Percentiles rank a stretch among this genome's conserved stretches.
phyloP scores from a whole-genome alignment of 2,113 vertebrate species.

The Neolamprologus fasciatus region DNA sequence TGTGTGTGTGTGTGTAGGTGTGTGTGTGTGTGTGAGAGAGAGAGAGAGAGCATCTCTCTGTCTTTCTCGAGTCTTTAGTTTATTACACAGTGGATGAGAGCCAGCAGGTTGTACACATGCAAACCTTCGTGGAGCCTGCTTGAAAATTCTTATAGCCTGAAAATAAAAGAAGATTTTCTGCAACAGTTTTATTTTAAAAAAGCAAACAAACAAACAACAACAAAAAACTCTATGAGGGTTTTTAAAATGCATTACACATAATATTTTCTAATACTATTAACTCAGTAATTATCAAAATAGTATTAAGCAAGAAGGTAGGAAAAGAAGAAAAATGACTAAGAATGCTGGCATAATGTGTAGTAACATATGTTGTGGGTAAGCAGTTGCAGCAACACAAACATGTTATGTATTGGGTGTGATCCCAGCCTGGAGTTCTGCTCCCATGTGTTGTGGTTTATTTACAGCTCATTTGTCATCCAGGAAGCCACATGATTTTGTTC shows the following conservation, averaged over 20 bases:
- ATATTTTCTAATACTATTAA: background rate
- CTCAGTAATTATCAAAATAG: background rate
- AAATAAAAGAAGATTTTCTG: rapidly evolving
- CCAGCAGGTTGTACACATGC: background rate
- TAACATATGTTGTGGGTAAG: background rate
- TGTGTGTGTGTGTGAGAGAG: rapidly evolving
- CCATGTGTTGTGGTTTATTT: constrained; percentile 6
- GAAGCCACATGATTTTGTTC: background rate
- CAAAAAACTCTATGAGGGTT: background rate
- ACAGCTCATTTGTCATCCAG: background rate
- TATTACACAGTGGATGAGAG: background rate
- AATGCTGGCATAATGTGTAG: background rate
- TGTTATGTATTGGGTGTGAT: background rate
- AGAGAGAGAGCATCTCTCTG: background rate
- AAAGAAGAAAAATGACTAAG: background rate
- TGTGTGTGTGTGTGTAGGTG: background rate
- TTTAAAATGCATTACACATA: background rate
- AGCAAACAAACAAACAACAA: background rate
- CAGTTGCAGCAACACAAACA: background rate
- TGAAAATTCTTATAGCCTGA: background rate
- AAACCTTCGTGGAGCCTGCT: background rate
- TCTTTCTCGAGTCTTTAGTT: background rate
- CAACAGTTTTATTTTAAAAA: background rate
- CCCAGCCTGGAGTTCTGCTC: background rate
- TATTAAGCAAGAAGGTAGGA: background rate